Percentiles rank a stretch among this genome's conserved stretches.
phyloP scores from a whole-genome alignment of 2,113 vertebrate species.

The Menidia beryllina region DNA sequence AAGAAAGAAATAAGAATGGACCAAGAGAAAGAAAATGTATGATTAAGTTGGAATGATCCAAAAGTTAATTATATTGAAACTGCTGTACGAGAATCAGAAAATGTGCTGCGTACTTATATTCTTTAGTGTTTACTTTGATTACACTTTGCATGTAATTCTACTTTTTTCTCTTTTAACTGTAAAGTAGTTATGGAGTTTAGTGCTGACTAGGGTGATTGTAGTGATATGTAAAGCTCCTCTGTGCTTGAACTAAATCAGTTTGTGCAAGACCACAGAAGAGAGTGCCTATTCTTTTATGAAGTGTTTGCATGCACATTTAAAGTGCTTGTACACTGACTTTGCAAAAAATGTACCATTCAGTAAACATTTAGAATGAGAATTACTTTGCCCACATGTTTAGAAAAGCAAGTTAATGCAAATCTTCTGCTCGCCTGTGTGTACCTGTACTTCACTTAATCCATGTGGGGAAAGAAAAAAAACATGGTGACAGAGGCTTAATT shows the following conservation, averaged over 20 bases:
- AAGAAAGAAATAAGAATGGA: neutral
- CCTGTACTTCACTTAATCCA: too few relatives aligned
- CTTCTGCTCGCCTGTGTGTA: too few relatives aligned
- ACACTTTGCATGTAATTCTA: slow-evolving; percentile 11
- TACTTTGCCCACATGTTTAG: neutral
- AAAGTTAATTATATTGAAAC: slow-evolving; percentile 7
- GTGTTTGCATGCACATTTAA: neutral
- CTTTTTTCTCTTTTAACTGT: slow-evolving; percentile 21
- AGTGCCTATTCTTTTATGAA: neutral
- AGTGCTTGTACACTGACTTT: neutral
- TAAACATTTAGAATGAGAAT: slow-evolving; percentile 2
- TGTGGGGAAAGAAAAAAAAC: too few relatives aligned
- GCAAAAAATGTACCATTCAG: slow-evolving; percentile 12
- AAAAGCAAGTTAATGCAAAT: neutral
- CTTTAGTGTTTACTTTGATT: slow-evolving; percentile 20
- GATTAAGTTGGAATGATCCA: neutral
- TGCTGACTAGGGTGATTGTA: slow-evolving; percentile 34
- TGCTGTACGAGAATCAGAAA: neutral
- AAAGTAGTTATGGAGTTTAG: slow-evolving; percentile 15
- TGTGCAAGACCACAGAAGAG: neutral
- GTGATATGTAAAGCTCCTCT: slow-evolving; percentile 11
- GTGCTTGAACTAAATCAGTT: slow-evolving; percentile 51
- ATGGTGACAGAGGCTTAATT: too few relatives aligned
- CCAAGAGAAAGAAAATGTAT: neutral
- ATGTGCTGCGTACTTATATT: neutral